A percentile compares a stretch with the other conserved stretches of the same genome.
Evolutionary conservation across 2,888 invertebrate genomes (phyloP).

Genomic region (Meghimatium bilineatum): DNA sequence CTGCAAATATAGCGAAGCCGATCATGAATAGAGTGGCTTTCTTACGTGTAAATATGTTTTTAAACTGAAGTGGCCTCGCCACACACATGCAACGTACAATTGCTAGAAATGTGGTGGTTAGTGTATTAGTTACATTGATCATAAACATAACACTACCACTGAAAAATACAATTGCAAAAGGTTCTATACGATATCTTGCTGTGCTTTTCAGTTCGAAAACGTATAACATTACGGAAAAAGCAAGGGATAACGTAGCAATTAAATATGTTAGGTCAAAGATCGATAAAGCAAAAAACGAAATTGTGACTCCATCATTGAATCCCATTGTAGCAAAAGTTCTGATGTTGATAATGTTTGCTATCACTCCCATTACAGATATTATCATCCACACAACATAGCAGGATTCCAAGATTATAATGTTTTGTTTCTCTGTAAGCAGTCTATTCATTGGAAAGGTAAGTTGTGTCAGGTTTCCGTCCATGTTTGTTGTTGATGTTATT

Average conservation of each 20-base stretch:
- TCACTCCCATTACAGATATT: too few species aligned
- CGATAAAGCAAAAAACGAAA: background rate
- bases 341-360: too few species aligned
- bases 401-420: background rate
- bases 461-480: too few species aligned
- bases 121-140: background rate
- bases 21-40: background rate
- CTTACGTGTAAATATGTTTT: background rate
- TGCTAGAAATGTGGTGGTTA: conserved; percentile 23
- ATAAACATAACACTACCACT: background rate
- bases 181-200: background rate
- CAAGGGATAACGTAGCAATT: background rate
- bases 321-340: too few species aligned
- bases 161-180: background rate
- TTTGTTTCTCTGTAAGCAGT: background rate
- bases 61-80: conserved; percentile 3
- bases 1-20: background rate
- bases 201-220: background rate
- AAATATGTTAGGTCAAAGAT: background rate
- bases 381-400: too few species aligned
- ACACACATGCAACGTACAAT: conserved; percentile 9
- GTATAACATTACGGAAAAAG: background rate
- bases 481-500: too few species aligned
- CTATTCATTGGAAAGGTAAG: too few species aligned
- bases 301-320: background rate